These are phyloP conservation scores for Pachycephus smyrnensis DNA, from an alignment of 2,888 invertebrate genomes.

Conservation along the genomic window DNA sequence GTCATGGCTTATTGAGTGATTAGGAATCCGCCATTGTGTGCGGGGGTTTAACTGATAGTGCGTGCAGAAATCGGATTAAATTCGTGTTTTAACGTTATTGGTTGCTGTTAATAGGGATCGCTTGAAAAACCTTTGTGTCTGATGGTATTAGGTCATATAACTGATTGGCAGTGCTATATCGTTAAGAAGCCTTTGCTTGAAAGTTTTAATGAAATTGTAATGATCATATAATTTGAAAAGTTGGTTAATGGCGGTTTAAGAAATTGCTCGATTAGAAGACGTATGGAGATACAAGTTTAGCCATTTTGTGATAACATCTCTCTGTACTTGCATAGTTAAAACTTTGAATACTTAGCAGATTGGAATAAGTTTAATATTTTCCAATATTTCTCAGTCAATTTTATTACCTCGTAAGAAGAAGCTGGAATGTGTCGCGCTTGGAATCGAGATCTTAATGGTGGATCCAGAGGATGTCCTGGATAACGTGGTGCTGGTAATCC, in stretches of 20 bases:
- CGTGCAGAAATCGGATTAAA: constrained; percentile 1
- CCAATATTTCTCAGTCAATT: constrained; percentile 3
- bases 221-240: constrained; percentile 33
- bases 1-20: neutral
- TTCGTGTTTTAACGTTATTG: constrained; percentile 15
- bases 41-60: neutral
- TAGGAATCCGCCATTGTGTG: neutral
- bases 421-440: constrained; percentile 88
- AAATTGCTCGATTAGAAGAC: neutral
- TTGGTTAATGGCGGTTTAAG: constrained; percentile 16
- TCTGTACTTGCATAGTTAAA: neutral
- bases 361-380: neutral
- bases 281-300: neutral
- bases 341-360: neutral
- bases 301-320: neutral
- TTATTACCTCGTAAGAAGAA: constrained; percentile 75
- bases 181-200: constrained; percentile 7
- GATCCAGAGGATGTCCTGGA: constrained; percentile 93
- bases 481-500: constrained; percentile 91
- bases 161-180: constrained; percentile 11
- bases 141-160: constrained; percentile 30
- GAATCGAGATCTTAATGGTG: constrained; percentile 93
- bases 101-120: constrained; percentile 8
- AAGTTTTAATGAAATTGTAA: constrained; percentile 35
- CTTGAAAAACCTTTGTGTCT: constrained; percentile 13